A percentile compares a stretch with the other conserved stretches of the same genome.
Conservation (phyloP, 2,888 invertebrate species). For the Agrochola litura region DNA sequence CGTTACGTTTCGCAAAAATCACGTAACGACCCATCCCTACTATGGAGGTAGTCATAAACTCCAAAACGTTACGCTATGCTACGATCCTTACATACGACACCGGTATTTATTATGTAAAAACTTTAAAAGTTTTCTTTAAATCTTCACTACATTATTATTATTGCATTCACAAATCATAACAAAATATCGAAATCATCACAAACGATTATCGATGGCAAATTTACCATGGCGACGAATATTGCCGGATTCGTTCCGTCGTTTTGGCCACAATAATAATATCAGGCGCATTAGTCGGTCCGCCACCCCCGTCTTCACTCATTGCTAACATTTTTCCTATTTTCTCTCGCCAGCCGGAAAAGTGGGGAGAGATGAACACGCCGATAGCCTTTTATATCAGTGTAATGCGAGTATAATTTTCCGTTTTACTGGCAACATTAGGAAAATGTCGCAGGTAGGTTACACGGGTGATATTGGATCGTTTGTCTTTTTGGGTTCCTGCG, state of each 20-base stretch:
- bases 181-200: constrained; percentile 44
- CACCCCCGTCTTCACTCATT: constrained; percentile 75
- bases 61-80: not conserved
- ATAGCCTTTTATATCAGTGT: constrained; percentile 81
- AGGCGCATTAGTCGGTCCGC: constrained; percentile 80
- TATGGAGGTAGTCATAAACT: not conserved
- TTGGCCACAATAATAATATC: constrained; percentile 82
- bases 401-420: constrained; percentile 79
- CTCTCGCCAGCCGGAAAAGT: constrained; percentile 78
- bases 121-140: not conserved
- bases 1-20: too few species aligned
- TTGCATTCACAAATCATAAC: constrained; percentile 14
- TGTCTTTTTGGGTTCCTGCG: constrained; percentile 32
- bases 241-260: constrained; percentile 79
- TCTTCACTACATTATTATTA: not conserved
- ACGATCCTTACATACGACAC: not conserved
- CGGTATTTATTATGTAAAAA: not conserved
- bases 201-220: constrained; percentile 67
- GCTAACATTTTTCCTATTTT: constrained; percentile 70
- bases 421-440: constrained; percentile 69
- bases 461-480: constrained; percentile 41
- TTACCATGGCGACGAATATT: constrained; percentile 72
- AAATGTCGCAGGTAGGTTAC: constrained; percentile 62
- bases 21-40: too few species aligned
- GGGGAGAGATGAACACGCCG: constrained; percentile 77